phyloP scores from a whole-genome alignment of 2,888 invertebrate species.

The Eupelmus urozonus region DNA sequence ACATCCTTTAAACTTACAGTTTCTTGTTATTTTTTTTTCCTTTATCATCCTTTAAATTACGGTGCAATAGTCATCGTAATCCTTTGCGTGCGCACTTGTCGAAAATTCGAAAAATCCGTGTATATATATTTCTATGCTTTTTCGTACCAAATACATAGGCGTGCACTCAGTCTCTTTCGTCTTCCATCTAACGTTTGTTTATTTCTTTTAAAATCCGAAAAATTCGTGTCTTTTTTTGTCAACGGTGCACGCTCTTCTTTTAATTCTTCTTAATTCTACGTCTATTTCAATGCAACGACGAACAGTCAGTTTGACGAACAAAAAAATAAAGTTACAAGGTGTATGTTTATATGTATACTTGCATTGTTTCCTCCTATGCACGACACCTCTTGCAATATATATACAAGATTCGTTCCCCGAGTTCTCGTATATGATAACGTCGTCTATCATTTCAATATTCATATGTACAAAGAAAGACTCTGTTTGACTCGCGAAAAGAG shows the following conservation, averaged over 20 bases:
- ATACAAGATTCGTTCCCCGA: slow-evolving; percentile 21
- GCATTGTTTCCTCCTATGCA: slow-evolving; percentile 31
- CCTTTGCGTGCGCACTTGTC: slow-evolving; percentile 18
- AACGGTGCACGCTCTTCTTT: slow-evolving; percentile 13
- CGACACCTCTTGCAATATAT: slow-evolving; percentile 21
- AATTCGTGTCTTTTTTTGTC: slow-evolving; percentile 23
- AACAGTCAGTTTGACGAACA: slow-evolving; percentile 49
- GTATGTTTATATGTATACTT: slow-evolving; percentile 27
- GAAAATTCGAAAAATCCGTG: slow-evolving; percentile 28
- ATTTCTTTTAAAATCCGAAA: slow-evolving; percentile 21
- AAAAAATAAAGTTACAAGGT: slow-evolving; percentile 44
- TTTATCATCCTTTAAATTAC: slow-evolving; percentile 10
- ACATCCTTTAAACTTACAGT: slow-evolving; percentile 35
- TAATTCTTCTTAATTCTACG: slow-evolving; percentile 28
- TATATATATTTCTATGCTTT: slow-evolving; percentile 23
- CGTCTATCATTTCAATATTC: slow-evolving; percentile 7
- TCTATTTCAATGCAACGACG: slow-evolving; percentile 33
- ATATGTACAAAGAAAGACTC: slow-evolving; percentile 53
- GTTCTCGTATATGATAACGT: slow-evolving; percentile 36
- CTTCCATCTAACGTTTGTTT: slow-evolving; percentile 31
- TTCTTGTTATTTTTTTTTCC: background rate
- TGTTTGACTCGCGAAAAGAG: slow-evolving; percentile 25
- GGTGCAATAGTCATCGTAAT: slow-evolving; percentile 30
- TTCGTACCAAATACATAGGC: slow-evolving; percentile 40
- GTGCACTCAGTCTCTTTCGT: slow-evolving; percentile 48